Evolutionary conservation across 2,113 vertebrate species (phyloP).

Genomic region (Buteo buteo): DNA sequence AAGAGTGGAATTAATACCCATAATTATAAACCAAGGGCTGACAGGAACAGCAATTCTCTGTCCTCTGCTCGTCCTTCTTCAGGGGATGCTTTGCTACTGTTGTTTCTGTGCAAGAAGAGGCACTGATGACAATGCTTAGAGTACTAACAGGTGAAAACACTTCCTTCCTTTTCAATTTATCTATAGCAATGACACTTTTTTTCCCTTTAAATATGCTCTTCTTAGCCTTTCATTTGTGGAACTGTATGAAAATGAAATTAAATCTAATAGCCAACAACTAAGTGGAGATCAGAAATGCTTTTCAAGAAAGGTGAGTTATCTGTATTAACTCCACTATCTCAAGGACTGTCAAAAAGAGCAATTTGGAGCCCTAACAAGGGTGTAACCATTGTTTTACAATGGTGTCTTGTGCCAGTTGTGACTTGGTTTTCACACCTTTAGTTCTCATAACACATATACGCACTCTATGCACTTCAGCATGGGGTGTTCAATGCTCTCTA

Average conservation of each 20-base stretch:
- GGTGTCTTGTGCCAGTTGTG: neutral
- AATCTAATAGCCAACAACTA: neutral
- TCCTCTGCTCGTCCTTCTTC: neutral
- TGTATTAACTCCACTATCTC: neutral
- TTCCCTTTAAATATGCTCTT: neutral
- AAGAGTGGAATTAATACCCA: neutral
- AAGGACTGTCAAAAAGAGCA: neutral
- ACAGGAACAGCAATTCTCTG: neutral
- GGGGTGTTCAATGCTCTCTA: neutral
- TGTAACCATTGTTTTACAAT: neutral
- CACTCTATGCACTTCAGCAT: neutral
- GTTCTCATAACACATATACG: neutral
- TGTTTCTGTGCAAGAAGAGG: neutral
- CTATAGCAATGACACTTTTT: neutral
- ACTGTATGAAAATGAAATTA: neutral
- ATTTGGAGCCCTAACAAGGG: neutral
- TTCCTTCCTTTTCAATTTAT: neutral
- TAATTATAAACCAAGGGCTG: neutral
- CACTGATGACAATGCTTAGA: neutral
- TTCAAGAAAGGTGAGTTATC: neutral
- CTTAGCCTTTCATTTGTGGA: neutral
- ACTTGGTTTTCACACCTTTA: neutral
- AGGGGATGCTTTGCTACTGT: neutral
- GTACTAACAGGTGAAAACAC: neutral
- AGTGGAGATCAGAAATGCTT: neutral